Evolutionary conservation across 2,888 invertebrate genomes (phyloP).

Genomic region (Belgica antarctica): DNA sequence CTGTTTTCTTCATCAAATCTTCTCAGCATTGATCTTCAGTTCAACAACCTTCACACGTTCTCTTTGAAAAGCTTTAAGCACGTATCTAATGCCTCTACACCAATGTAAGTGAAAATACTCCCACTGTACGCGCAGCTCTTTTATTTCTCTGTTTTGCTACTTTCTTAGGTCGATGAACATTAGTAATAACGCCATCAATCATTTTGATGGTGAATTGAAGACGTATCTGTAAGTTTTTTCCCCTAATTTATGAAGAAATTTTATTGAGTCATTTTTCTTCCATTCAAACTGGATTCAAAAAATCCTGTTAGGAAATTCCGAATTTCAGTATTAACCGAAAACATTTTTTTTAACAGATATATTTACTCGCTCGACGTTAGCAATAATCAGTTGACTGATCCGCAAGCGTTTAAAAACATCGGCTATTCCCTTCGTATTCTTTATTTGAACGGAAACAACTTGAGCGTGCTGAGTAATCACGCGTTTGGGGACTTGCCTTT

Average conservation of each 20-base stretch:
- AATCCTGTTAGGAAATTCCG: no score
- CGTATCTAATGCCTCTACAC: conserved; percentile 63
- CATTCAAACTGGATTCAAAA: no score
- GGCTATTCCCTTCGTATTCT: conserved; percentile 66
- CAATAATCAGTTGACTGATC: conserved; percentile 64
- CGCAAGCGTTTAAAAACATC: conserved; percentile 66
- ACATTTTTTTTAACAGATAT: no score
- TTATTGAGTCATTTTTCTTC: conserved; percentile 54
- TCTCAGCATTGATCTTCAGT: conserved; percentile 75
- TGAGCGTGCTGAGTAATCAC: conserved; percentile 68
- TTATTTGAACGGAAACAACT: conserved; percentile 71
- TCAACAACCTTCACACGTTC: conserved; percentile 70
- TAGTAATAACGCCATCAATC: conserved; percentile 62
- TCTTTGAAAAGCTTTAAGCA: conserved; percentile 68
- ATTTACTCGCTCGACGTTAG: conserved; percentile 70
- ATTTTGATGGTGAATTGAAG: conserved; percentile 52
- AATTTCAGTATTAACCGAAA: no score
- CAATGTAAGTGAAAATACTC: no score
- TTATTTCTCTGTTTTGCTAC: no score
- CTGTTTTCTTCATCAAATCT: no score
- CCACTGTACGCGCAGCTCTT: no score
- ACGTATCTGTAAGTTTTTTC: conserved; percentile 48
- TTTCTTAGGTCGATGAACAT: conserved; percentile 76
- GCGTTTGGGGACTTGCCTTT: conserved; percentile 69
- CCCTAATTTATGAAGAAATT: conserved; percentile 47